Conservation (phyloP, 2,888 invertebrate genomes). For the Mythimna impura region DNA sequence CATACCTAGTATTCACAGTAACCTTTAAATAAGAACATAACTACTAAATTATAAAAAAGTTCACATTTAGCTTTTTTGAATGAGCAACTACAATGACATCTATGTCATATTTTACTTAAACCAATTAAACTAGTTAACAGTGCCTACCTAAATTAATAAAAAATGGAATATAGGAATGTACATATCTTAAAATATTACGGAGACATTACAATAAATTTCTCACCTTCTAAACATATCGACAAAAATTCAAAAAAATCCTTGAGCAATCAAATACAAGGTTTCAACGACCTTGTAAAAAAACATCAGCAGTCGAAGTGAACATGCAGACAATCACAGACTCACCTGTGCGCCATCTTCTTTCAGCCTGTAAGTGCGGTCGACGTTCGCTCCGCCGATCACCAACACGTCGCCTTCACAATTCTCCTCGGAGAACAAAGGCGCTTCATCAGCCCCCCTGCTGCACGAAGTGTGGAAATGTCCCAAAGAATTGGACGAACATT, state of each 20-base stretch:
- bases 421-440: conserved; percentile 60
- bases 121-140: not conserved
- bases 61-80: not conserved
- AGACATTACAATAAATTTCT: not conserved
- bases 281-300: not conserved
- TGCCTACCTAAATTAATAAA: not conserved
- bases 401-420: conserved; percentile 85
- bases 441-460: conserved; percentile 60
- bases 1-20: not conserved
- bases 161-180: not conserved
- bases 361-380: conserved; percentile 93
- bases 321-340: conserved; percentile 75
- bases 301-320: conserved; percentile 11
- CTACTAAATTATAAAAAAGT: not conserved
- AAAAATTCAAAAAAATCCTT: too few species aligned
- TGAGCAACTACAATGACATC: not conserved
- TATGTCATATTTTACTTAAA: not conserved
- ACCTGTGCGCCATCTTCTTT: conserved; percentile 92
- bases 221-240: not conserved
- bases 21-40: not conserved
- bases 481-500: conserved; percentile 64
- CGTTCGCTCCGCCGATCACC: conserved; percentile 94
- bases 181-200: not conserved
- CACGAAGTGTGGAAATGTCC: conserved; percentile 80
- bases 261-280: not conserved